Percentiles rank a stretch among this genome's conserved stretches.
Conservation (phyloP, 2,888 invertebrate species). For the Agrenia bidenticulata region DNA sequence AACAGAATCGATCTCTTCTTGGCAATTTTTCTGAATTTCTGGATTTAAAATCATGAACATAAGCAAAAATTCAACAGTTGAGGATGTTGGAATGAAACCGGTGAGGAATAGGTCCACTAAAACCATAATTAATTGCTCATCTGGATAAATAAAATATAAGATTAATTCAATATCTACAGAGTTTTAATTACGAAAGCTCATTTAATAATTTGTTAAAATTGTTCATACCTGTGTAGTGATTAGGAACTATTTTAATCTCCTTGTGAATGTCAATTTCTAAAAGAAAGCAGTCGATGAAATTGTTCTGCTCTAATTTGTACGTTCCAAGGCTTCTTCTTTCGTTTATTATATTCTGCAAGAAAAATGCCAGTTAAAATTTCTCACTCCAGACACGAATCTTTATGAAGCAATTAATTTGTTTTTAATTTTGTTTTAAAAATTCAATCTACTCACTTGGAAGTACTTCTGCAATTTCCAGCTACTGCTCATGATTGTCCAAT, state of each 20-base stretch:
- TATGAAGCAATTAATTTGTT: no score
- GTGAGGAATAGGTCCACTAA: constrained; percentile 46
- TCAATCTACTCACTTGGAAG: constrained; percentile 36
- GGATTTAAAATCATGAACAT: constrained; percentile 48
- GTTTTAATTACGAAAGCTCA: neutral
- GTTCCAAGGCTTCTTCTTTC: constrained; percentile 25
- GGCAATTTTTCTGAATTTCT: constrained; percentile 42
- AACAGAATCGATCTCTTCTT: constrained; percentile 42
- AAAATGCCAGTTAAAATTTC: no score
- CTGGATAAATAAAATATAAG: constrained; percentile 21
- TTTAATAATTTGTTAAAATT: neutral
- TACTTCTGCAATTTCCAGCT: constrained; percentile 35
- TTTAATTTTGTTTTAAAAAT: no score
- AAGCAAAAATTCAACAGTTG: constrained; percentile 38
- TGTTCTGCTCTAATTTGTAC: constrained; percentile 39
- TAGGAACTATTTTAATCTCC: constrained; percentile 23
- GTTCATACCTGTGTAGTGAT: constrained; percentile 39
- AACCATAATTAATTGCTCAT: constrained; percentile 42
- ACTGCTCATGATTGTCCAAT: constrained; percentile 24
- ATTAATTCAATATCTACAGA: constrained; percentile 8
- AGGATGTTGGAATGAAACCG: constrained; percentile 41
- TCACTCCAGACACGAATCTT: no score
- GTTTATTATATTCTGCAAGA: constrained; percentile 28
- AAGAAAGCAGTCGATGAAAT: constrained; percentile 43
- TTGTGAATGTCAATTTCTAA: constrained; percentile 38